These are phyloP conservation scores for Calephelis virginiensis DNA, from an alignment of 1,140 invertebrate genomes.

Conservation along the genomic window DNA sequence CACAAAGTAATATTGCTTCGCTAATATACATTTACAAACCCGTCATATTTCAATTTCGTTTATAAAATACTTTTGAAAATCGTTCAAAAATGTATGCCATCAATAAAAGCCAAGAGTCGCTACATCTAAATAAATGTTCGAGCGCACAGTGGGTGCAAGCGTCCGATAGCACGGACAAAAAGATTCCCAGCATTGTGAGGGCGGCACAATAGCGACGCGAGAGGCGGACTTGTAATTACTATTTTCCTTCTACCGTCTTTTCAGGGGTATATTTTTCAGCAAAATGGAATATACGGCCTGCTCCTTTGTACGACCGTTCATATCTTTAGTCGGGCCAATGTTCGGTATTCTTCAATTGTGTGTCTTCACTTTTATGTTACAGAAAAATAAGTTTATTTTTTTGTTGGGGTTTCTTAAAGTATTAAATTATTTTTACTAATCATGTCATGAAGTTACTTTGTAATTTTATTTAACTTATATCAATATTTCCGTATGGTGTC, in stretches of 20 bases:
- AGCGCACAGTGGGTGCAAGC: conserved; percentile 62
- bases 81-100: conserved; percentile 25
- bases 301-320: conserved; percentile 41
- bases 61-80: conserved; percentile 10
- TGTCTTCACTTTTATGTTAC: conserved; percentile 20
- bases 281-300: conserved; percentile 42
- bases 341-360: conserved; percentile 37
- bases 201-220: conserved; percentile 53
- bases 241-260: conserved; percentile 71
- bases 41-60: not conserved
- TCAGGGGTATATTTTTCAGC: conserved; percentile 70
- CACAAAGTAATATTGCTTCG: too few species aligned
- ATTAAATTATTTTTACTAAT: conserved; percentile 1
- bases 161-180: conserved; percentile 71
- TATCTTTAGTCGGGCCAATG: conserved; percentile 36
- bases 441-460: too few species aligned
- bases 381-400: conserved; percentile 12
- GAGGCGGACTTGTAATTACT: conserved; percentile 74
- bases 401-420: not conserved
- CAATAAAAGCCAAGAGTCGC: conserved; percentile 36
- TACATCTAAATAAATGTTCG: conserved; percentile 53
- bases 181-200: conserved; percentile 71
- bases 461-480: too few species aligned
- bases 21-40: too few species aligned
- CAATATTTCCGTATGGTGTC: too few species aligned